Conservation (phyloP, 1,140 invertebrate species). For the Calliphora vicina region DNA sequence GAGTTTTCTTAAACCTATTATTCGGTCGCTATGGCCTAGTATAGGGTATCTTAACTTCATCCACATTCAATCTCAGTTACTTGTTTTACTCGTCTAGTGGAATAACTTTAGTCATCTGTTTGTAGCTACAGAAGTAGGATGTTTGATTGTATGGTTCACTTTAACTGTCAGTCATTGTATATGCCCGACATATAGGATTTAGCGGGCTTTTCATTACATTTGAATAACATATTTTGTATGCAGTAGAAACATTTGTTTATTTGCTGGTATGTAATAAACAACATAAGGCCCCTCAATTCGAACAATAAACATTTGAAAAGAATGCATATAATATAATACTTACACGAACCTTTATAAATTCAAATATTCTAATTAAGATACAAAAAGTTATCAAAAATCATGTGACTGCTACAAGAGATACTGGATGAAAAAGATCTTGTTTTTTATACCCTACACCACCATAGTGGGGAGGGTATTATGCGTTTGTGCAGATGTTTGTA, state of each 20-base stretch:
- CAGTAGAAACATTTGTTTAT: neutral
- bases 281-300: neutral
- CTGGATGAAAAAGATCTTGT: no score
- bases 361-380: no score
- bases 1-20: no score
- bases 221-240: neutral
- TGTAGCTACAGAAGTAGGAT: conserved; percentile 10
- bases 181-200: neutral
- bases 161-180: conserved; percentile 29
- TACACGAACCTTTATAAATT: no score
- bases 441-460: no score
- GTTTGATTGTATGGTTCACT: conserved; percentile 20
- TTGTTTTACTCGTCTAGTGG: neutral
- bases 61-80: neutral
- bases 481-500: no score
- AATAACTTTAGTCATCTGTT: neutral
- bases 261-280: neutral
- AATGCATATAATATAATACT: no score
- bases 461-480: no score
- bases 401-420: no score
- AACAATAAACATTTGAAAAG: no score
- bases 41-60: neutral
- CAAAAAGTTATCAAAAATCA: no score
- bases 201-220: neutral
- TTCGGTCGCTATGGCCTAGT: neutral